These are phyloP conservation scores for Anneissia japonica DNA, from an alignment of 35 echinoderm and acorn worm genomes.

Conservation along the genomic window DNA sequence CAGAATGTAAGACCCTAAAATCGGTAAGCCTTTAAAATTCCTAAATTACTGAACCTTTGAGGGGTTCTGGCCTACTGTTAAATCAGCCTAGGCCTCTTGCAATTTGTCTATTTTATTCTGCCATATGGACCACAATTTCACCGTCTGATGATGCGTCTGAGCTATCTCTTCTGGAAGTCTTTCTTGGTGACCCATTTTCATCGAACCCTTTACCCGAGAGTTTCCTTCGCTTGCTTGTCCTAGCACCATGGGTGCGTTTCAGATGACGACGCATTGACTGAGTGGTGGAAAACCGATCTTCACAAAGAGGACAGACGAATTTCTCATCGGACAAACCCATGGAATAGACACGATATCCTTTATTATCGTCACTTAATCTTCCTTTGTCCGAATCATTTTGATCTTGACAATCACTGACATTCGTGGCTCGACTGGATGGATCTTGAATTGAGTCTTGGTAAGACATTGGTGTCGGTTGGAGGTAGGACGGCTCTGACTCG, in stretches of 20 bases:
- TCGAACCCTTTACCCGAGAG: not conserved
- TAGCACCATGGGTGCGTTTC: not conserved
- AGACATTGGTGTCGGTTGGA: not conserved
- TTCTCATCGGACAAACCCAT: not conserved
- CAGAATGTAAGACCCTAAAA: no score
- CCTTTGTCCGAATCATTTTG: not conserved
- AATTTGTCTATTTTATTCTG: not conserved
- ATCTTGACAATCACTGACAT: not conserved
- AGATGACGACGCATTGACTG: not conserved
- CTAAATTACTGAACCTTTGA: not conserved
- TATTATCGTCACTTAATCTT: not conserved
- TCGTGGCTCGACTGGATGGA: not conserved
- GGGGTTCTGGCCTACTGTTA: not conserved
- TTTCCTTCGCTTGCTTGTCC: not conserved
- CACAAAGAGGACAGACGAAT: not conserved
- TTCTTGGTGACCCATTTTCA: not conserved
- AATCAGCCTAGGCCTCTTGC: not conserved
- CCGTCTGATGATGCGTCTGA: not conserved
- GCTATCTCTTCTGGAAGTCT: not conserved
- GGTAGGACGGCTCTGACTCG: not conserved
- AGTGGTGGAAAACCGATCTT: not conserved
- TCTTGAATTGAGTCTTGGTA: not conserved
- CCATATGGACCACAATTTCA: not conserved
- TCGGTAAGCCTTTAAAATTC: no score
- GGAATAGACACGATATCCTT: no score